phyloP scores from a whole-genome alignment of 2,888 invertebrate genomes.

The Limnephilus auricula region DNA sequence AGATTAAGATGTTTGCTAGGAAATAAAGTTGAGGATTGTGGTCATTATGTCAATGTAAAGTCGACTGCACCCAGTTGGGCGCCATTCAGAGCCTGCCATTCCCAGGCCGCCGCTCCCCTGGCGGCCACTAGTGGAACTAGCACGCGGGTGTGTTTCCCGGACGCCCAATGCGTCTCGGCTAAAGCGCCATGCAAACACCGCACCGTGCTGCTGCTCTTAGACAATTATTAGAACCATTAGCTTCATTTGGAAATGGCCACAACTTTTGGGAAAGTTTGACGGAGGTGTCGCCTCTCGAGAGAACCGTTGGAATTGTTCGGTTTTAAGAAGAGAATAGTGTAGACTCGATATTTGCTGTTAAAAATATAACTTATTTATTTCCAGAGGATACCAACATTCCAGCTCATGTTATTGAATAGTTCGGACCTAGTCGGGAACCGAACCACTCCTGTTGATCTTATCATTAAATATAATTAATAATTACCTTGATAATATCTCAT shows the following conservation, averaged over 20 bases:
- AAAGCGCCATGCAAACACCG: neutral
- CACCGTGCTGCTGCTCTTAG: constrained; percentile 2
- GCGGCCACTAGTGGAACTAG: constrained; percentile 11
- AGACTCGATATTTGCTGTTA: constrained; percentile 64
- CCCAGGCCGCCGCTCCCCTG: neutral
- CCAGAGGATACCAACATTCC: constrained; percentile 59
- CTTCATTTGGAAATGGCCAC: constrained; percentile 9
- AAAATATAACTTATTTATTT: constrained; percentile 61
- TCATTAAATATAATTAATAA: constrained; percentile 70
- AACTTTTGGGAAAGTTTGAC: neutral
- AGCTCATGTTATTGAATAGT: constrained; percentile 57
- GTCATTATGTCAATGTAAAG: constrained; percentile 14
- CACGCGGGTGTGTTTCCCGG: constrained; percentile 29
- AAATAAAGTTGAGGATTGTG: constrained; percentile 32
- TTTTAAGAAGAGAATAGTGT: constrained; percentile 59
- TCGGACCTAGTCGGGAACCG: constrained; percentile 45
- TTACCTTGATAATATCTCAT: constrained; percentile 77
- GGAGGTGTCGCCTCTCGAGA: neutral
- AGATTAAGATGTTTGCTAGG: constrained; percentile 53
- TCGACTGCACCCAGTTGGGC: neutral
- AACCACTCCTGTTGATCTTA: constrained; percentile 60
- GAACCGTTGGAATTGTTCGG: constrained; percentile 60
- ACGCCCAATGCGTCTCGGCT: neutral
- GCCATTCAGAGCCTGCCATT: neutral
- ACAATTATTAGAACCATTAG: neutral